Percentiles rank a stretch among this genome's conserved stretches.
Conservation (phyloP, 2,888 invertebrate genomes). For the Tetranychus truncatus region DNA sequence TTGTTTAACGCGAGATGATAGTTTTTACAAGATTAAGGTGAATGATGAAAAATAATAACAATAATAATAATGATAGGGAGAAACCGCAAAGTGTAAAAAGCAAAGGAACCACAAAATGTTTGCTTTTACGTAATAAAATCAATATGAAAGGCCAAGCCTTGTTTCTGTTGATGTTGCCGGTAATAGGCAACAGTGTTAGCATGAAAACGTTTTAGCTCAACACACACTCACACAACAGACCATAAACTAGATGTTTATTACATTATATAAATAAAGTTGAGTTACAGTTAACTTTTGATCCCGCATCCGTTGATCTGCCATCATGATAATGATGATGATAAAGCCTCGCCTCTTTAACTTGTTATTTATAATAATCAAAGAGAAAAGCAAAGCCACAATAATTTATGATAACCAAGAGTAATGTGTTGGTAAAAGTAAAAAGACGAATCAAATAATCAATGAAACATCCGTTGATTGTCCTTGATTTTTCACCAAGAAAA, state of each 20-base stretch:
- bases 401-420: no score
- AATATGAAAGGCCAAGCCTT: no score
- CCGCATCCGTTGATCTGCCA: neutral
- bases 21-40: neutral
- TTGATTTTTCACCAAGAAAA: neutral
- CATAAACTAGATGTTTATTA: neutral
- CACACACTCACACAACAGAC: no score
- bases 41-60: neutral
- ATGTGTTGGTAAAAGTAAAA: neutral
- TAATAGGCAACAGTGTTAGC: neutral
- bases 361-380: neutral
- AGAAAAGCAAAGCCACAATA: no score
- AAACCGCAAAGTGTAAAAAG: neutral
- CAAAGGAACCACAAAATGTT: neutral
- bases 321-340: neutral
- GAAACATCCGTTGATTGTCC: neutral
- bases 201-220: no score
- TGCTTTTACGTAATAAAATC: neutral
- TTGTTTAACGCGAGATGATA: no score
- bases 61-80: neutral
- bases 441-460: neutral
- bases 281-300: slow-evolving; percentile 1
- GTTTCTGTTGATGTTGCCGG: neutral
- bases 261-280: neutral
- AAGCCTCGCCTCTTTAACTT: neutral